These are phyloP conservation scores for Enteromius argenteus DNA, from an alignment of 2,797 vertebrate species.

Conservation along the genomic window DNA sequence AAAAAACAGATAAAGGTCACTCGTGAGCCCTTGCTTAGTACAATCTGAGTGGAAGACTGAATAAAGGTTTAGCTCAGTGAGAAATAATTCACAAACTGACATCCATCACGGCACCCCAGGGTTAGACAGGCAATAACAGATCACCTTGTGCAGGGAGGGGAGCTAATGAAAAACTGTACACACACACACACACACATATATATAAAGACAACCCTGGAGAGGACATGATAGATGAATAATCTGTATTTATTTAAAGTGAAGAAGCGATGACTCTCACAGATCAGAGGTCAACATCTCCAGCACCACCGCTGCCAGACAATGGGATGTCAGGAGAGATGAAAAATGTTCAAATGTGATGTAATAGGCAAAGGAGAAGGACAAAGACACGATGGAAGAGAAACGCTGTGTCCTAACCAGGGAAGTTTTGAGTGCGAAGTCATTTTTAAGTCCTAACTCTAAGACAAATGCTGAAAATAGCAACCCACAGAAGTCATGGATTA, in stretches of 20 bases:
- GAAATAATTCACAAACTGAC: conserved; percentile 76
- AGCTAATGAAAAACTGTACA: conserved; percentile 62
- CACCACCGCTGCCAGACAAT: conserved; percentile 43
- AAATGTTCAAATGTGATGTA: conserved; percentile 35
- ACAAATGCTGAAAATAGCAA: background rate
- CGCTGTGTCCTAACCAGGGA: background rate
- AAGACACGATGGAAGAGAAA: background rate
- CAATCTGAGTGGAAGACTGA: conserved; percentile 74
- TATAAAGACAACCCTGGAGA: conserved; percentile 53
- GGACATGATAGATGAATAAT: conserved; percentile 64
- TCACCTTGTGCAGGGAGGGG: conserved; percentile 55
- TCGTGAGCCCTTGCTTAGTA: conserved; percentile 30
- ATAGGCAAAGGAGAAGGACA: conserved; percentile 17
- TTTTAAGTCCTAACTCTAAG: conserved; percentile 4
- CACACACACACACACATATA: conserved; percentile 30
- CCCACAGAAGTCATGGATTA: conserved; percentile 11
- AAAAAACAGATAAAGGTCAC: conserved; percentile 54
- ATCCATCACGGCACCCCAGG: conserved; percentile 58
- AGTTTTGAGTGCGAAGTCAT: background rate
- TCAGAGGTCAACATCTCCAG: conserved; percentile 55
- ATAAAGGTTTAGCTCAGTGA: conserved; percentile 74
- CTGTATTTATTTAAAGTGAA: conserved; percentile 64
- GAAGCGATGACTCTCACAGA: conserved; percentile 53
- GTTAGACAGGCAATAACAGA: conserved; percentile 63
- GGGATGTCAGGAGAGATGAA: conserved; percentile 9